A percentile compares a stretch with the other conserved stretches of the same genome.
Evolutionary conservation across 2,888 invertebrate genomes (phyloP).

Genomic region (Itoplectis maculator): DNA sequence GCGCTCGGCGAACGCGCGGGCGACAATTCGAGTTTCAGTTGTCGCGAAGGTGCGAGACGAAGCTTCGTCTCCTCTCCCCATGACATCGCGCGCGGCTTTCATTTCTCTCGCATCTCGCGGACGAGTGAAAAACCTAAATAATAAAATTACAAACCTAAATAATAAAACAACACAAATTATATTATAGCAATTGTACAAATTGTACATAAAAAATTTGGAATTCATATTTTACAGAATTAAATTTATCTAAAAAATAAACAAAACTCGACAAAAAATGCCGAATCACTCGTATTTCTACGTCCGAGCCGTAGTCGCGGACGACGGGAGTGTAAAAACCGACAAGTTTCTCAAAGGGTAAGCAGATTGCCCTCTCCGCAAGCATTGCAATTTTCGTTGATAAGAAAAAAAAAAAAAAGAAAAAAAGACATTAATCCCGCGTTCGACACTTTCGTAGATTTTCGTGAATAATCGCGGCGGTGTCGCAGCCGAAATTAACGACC

Average conservation of each 20-base stretch:
- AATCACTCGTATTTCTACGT: constrained; percentile 80
- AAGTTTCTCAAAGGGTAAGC: constrained; percentile 80
- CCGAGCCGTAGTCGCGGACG: constrained; percentile 73
- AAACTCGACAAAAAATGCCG: constrained; percentile 68
- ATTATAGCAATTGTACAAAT: too few species aligned
- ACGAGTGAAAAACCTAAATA: not conserved
- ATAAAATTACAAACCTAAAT: too few species aligned
- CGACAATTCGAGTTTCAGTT: constrained; percentile 47
- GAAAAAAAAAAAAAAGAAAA: not conserved
- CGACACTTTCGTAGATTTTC: not conserved
- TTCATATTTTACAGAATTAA: not conserved
- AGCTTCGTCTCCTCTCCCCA: constrained; percentile 3
- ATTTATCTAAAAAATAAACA: not conserved
- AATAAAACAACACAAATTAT: too few species aligned
- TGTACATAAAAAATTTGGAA: not conserved
- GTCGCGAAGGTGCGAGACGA: not conserved
- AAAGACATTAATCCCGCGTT: not conserved
- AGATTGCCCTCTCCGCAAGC: not conserved
- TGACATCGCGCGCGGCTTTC: not conserved
- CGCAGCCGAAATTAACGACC: not conserved
- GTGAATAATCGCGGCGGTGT: constrained; percentile 3
- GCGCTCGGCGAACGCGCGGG: not conserved
- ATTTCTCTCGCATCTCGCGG: not conserved
- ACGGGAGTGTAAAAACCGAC: constrained; percentile 73
- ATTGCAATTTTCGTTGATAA: not conserved